Conservation (phyloP, 92 coral and sea anemone species). For the Heliopora coerulea region DNA sequence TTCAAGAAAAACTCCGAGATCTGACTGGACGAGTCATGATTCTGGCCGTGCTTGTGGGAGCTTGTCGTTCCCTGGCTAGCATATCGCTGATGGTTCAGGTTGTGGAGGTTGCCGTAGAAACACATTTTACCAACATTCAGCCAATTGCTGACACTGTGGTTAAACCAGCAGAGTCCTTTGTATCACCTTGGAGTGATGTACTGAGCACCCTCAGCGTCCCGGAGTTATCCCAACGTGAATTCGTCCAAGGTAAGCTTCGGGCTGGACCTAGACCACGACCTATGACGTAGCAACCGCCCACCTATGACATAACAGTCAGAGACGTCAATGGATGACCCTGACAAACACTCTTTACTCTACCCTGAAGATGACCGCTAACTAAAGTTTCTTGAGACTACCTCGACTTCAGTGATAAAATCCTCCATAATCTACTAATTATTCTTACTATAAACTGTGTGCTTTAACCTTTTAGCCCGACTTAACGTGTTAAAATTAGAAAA, state of each 20-base stretch:
- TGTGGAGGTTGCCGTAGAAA: constrained; percentile 80
- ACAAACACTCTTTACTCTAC: too few relatives aligned
- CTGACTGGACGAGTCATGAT: constrained; percentile 70
- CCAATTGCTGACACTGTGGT: constrained; percentile 23
- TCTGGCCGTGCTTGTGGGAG: constrained; percentile 81
- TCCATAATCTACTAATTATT: too few relatives aligned
- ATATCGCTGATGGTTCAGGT: constrained; percentile 82
- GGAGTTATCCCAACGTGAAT: constrained; percentile 92
- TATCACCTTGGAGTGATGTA: constrained; percentile 78
- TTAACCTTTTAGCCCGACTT: too few relatives aligned
- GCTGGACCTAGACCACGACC: too few relatives aligned
- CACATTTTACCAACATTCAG: constrained; percentile 74
- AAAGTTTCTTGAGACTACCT: too few relatives aligned
- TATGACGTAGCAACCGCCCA: too few relatives aligned
- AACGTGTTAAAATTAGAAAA: too few relatives aligned
- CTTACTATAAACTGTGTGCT: too few relatives aligned
- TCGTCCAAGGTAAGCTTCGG: constrained; percentile 72
- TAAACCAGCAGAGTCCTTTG: constrained; percentile 46
- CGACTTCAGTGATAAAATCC: too few relatives aligned
- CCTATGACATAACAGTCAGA: too few relatives aligned
- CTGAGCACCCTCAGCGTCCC: constrained; percentile 89
- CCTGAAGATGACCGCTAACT: too few relatives aligned
- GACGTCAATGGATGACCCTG: too few relatives aligned
- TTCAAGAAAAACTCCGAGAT: constrained; percentile 66
- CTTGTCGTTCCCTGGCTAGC: constrained; percentile 91